Evolutionary conservation across 2,888 invertebrate species (phyloP), one percentile per base, ranked within the genome.

Genomic region (Maniola hyperantus): DNA sequence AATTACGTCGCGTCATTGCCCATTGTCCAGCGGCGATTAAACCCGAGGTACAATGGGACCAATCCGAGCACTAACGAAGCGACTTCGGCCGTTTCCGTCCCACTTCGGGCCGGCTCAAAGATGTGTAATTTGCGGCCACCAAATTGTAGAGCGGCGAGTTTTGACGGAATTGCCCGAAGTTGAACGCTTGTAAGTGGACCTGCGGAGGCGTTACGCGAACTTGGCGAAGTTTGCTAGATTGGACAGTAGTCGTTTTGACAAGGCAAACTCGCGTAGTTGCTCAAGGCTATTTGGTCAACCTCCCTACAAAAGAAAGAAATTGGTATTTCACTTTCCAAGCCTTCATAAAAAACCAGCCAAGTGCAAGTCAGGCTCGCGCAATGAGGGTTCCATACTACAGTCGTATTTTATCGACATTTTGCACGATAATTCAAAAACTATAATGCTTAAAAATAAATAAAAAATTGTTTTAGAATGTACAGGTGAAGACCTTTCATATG

Each of bases 21-120:
- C 85, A 89, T 91, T 91, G 91, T 91, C 90, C 89, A 77, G 73
- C 76, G 78, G 76, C 87, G 84, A 89, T 91, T 89, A 90, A 82
- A 81, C 76, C 73, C 72, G 77, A 76, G 81, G 82, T 81, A 91
- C 91, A 91, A 91, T 91, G 76, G 87, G 74, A 76, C 83, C 88
- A 85, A 89, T 88, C 84, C 80, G 85, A 83, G 80, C 84, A 79
- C 87, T 90, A 90, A 91, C 89, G 91, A 91, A 89, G 89, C 84
- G 88, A 88, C 88, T 87, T 89, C 88, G 89, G 80, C 78, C 77
- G 79, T 84, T 89, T 88, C 90, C 90, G 89, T 78, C 79, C 78
- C 81, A 83, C 86, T 84, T 85, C 83, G 83, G 7, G 72, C 76
- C 75, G 81, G 79, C 79, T 87, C 88, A 85, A 91, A 91, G 90